These are phyloP conservation scores for Beroe ovata DNA, from an alignment of 37 sponge, comb jelly and placozoan species.

Conservation along the genomic window DNA sequence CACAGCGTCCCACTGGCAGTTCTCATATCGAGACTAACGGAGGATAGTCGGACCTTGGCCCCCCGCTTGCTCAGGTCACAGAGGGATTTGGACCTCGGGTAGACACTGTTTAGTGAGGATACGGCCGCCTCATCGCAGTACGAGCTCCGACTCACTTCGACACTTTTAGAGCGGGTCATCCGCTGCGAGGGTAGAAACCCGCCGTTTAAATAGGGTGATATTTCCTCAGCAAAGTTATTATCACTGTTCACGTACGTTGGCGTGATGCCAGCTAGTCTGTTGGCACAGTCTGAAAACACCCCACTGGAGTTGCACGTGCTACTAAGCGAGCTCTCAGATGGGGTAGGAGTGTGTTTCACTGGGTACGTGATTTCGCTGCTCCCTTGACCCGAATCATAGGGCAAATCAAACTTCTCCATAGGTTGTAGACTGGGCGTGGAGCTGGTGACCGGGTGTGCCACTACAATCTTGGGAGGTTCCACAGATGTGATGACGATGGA, in stretches of 20 bases:
- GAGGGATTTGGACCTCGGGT: neutral
- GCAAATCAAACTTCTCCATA: neutral
- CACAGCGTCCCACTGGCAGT: too few relatives aligned
- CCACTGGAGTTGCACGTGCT: constrained; percentile 29
- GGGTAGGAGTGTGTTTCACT: neutral
- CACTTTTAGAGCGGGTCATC: constrained; percentile 31
- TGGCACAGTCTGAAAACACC: constrained; percentile 11
- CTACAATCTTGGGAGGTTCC: neutral
- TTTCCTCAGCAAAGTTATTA: neutral
- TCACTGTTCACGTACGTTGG: neutral
- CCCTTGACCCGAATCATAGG: constrained; percentile 43
- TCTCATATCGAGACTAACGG: neutral
- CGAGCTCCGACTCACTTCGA: constrained; percentile 6
- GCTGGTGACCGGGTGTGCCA: neutral
- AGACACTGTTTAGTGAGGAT: neutral
- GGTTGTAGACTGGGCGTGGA: neutral
- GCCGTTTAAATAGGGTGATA: neutral
- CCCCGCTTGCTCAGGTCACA: neutral
- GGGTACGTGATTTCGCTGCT: constrained; percentile 35
- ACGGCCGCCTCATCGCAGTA: neutral
- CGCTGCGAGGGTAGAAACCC: constrained; percentile 24
- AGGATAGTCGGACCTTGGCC: neutral
- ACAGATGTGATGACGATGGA: constrained; percentile 49
- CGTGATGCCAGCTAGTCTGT: neutral
- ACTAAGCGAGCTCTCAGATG: neutral